Percentiles rank a stretch among this genome's conserved stretches.
Conservation (phyloP, 2,888 invertebrate species). For the Gortyna flavago region DNA sequence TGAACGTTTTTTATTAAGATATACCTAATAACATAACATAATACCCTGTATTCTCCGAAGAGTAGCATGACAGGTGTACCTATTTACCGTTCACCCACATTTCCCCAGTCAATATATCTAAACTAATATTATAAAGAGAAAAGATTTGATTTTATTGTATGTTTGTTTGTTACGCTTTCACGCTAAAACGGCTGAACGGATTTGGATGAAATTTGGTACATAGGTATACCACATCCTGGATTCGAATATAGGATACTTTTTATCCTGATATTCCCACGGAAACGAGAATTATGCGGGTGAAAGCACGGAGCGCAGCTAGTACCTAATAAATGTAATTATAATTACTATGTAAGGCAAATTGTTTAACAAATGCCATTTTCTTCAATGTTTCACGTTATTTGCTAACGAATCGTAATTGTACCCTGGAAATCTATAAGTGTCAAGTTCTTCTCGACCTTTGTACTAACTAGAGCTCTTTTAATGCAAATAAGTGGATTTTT, state of each 20-base stretch:
- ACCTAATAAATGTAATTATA: neutral
- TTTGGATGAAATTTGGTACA: neutral
- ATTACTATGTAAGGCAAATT: neutral
- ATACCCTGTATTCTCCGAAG: too few species aligned
- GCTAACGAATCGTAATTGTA: constrained; percentile 49
- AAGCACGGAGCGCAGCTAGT: neutral
- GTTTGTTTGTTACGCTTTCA: neutral
- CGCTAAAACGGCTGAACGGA: neutral
- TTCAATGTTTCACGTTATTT: constrained; percentile 17
- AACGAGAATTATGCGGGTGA: neutral
- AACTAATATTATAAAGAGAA: neutral
- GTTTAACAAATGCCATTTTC: neutral
- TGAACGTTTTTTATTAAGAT: too few species aligned
- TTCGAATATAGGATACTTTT: neutral
- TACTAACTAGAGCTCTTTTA: constrained; percentile 6
- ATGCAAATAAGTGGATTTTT: constrained; percentile 6
- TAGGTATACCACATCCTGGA: neutral
- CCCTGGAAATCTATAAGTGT: constrained; percentile 30
- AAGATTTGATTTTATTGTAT: neutral
- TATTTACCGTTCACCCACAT: too few species aligned
- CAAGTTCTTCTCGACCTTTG: constrained; percentile 46
- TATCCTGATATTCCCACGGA: neutral
- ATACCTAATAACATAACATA: too few species aligned
- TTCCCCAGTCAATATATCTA: too few species aligned
- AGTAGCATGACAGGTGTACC: too few species aligned